Conservation (phyloP, 2,888 invertebrate species). For the Marasmarcha lunaedactyla region DNA sequence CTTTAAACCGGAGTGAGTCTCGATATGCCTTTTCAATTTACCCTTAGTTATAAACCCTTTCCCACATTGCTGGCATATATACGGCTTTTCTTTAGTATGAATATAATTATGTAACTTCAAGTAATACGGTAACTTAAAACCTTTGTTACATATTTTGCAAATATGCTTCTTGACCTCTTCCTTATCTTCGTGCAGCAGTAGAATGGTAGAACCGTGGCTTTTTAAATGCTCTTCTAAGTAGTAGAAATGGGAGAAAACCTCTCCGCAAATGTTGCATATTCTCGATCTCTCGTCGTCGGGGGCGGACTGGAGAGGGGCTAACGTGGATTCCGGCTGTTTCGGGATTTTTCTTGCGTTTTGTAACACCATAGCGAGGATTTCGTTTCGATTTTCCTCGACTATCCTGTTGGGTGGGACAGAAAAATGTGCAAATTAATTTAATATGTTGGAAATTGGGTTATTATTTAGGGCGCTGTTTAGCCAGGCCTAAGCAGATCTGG, state of each 20-base stretch:
- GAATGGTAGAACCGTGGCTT: slow-evolving; percentile 48
- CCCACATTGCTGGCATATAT: slow-evolving; percentile 55
- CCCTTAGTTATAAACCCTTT: slow-evolving; percentile 58
- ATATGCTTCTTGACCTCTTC: slow-evolving; percentile 44
- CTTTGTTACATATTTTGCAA: slow-evolving; percentile 45
- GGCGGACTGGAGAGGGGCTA: slow-evolving; percentile 15
- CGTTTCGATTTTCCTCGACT: slow-evolving; percentile 45
- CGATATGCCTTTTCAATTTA: slow-evolving; percentile 49
- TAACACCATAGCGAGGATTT: slow-evolving; percentile 53
- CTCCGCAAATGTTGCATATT: slow-evolving; percentile 58
- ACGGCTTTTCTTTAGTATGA: slow-evolving; percentile 55
- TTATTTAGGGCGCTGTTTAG: too few relatives aligned
- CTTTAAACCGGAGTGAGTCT: slow-evolving; percentile 50
- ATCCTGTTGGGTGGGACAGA: slow-evolving; percentile 27
- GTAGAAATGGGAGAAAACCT: slow-evolving; percentile 56
- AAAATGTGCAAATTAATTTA: too few relatives aligned
- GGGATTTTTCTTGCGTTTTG: slow-evolving; percentile 55
- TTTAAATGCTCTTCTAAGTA: slow-evolving; percentile 55
- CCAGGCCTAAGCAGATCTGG: too few relatives aligned
- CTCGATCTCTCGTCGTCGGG: slow-evolving; percentile 41
- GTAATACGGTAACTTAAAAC: slow-evolving; percentile 54
- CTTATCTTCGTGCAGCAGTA: slow-evolving; percentile 33
- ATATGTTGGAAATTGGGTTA: too few relatives aligned
- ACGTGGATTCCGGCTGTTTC: slow-evolving; percentile 21
- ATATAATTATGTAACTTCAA: slow-evolving; percentile 53